phyloP scores from a whole-genome alignment of 2,797 vertebrate species.

The Myioborus melanocephalus region DNA sequence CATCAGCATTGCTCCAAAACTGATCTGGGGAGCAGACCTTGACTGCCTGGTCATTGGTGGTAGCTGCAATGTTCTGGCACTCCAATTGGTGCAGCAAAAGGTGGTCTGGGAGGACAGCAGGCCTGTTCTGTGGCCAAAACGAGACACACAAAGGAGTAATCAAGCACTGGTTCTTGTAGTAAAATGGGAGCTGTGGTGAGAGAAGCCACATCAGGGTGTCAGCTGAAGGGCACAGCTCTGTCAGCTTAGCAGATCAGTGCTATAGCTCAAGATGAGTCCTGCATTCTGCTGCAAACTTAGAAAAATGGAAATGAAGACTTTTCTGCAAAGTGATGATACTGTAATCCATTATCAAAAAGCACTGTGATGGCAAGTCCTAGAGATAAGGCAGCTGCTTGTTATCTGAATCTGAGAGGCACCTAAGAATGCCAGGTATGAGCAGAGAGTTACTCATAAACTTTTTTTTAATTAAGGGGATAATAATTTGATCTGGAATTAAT shows the following conservation, averaged over 20 bases:
- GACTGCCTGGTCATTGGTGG: background rate
- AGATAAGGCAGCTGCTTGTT: slow-evolving; percentile 44
- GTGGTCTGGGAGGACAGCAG: background rate
- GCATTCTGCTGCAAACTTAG: background rate
- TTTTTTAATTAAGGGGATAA: slow-evolving; percentile 26
- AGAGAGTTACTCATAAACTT: background rate
- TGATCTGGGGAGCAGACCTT: background rate
- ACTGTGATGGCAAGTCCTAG: background rate
- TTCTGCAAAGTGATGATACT: background rate
- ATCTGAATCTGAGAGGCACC: slow-evolving; percentile 5
- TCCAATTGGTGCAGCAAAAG: background rate
- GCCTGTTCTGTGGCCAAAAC: background rate
- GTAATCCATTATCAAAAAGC: background rate
- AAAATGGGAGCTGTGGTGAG: background rate
- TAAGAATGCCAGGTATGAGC: background rate
- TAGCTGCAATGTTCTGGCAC: background rate
- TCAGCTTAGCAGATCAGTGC: background rate
- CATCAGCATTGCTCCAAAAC: background rate
- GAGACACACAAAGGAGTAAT: background rate
- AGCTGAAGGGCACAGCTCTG: background rate
- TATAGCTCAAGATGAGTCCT: background rate
- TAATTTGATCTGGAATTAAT: slow-evolving; percentile 38
- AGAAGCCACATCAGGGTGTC: accelerated
- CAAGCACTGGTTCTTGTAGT: background rate
- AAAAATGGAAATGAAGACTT: background rate